Percentiles rank a stretch among this genome's conserved stretches.
phyloP scores from a whole-genome alignment of 2,113 vertebrate genomes.

The Bettongia penicillata region DNA sequence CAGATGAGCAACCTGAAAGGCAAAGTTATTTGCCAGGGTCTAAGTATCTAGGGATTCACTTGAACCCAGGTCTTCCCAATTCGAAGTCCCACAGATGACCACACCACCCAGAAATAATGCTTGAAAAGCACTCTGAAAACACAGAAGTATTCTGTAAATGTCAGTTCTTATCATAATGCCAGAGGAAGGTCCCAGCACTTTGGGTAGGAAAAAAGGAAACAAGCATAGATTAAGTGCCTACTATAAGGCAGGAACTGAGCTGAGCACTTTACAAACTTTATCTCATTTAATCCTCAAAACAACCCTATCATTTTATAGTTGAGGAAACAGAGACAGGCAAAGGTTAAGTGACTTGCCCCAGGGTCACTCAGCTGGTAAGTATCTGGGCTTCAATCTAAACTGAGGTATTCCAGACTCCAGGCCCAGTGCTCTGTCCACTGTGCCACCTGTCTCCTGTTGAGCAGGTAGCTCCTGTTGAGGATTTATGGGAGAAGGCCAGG shows the following conservation, averaged over 20 bases:
- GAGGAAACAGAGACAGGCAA: background rate
- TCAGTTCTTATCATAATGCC: background rate
- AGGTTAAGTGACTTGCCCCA: background rate
- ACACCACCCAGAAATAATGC: background rate
- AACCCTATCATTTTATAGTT: background rate
- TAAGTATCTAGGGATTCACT: background rate
- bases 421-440: background rate
- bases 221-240: background rate
- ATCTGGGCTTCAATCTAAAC: background rate
- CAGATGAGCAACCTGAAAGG: background rate
- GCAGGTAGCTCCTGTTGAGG: background rate
- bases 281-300: background rate
- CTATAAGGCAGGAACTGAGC: background rate
- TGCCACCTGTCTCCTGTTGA: background rate
- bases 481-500: background rate
- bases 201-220: background rate
- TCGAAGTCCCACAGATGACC: background rate
- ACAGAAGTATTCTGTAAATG: background rate
- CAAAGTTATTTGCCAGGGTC: background rate
- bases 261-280: background rate
- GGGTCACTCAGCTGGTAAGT: background rate
- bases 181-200: background rate
- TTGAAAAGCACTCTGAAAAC: background rate
- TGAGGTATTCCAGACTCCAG: background rate
- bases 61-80: background rate